Evolutionary conservation across 2,797 vertebrate species (phyloP), one percentile per base, ranked within the genome.

Genomic region (Sebastiscus tertius): DNA sequence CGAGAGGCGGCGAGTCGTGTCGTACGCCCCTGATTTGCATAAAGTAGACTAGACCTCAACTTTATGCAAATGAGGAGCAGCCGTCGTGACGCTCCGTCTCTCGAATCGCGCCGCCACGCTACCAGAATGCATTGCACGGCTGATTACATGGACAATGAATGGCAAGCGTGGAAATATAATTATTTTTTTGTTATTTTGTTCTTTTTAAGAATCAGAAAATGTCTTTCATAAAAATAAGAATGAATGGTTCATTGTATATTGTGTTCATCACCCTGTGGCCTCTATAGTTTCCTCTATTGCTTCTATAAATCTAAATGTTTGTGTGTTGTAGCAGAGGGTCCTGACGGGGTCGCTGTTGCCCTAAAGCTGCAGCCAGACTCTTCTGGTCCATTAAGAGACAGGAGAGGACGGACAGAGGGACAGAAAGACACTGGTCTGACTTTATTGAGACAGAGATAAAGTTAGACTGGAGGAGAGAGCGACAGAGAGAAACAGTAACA

Each of bases 341-440:
- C 72, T 61, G 33, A 59, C 29, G 3, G 75, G 4, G 20, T 22
- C 3, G 4, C 4, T 18, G 82, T 63, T 39, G 73, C 39, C 81
- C 77, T 80, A 60, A 63, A 59, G 34, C 81, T 84, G 83, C 85
- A 86, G 87, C 81, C 90, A 85, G 69, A 86, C 77, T 68, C 64
- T 52, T 73, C 79, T 79, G 87, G 72, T 78, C 65, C 46, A 18
- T 33, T 20, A 56, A 36, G 84, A 55, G 2, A 88, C 56, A 72
- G 61, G 29, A 71, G 49, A 69, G 65, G 72, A 82, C 76, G 62
- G 61, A 79, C 46, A 69, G 75, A 78, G 9, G 16, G 61, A 80
- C 52, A 76, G 72, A 78, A 12, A 7, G 42, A 79, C 27, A 4
- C 33, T 8, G 75, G 58, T 70, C 74, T 24, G 54, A 67, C 64